A percentile compares a stretch with the other conserved stretches of the same genome.
Conservation (phyloP, 1,140 invertebrate genomes). For the Luehdorfia chinensis region DNA sequence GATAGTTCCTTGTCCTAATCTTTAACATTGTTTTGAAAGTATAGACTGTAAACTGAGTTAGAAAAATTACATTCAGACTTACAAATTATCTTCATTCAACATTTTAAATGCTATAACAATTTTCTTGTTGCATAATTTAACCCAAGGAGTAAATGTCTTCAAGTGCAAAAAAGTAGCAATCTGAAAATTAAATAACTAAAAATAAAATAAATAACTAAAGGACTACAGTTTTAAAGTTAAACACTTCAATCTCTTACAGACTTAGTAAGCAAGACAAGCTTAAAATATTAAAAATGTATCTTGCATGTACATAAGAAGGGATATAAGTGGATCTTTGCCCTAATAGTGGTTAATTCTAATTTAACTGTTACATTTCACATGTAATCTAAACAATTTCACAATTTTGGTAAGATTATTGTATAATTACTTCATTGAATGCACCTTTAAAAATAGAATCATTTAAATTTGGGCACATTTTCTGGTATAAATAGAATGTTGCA, state of each 20-base stretch:
- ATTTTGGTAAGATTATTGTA: too few relatives aligned
- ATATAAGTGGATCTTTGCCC: too few relatives aligned
- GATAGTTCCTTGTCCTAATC: too few relatives aligned
- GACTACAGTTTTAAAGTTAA: background rate
- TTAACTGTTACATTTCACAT: too few relatives aligned
- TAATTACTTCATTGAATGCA: conserved; percentile 32
- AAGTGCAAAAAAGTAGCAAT: conserved; percentile 23
- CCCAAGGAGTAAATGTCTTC: conserved; percentile 26
- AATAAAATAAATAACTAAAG: conserved; percentile 6
- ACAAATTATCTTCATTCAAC: conserved; percentile 44
- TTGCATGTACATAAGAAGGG: background rate
- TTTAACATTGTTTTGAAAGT: conserved; percentile 3
- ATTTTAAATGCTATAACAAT: conserved; percentile 39
- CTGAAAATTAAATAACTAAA: conserved; percentile 27
- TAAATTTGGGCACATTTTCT: conserved; percentile 30
- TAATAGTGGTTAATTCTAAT: background rate
- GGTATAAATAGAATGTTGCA: conserved; percentile 36
- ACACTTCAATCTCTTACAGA: background rate
- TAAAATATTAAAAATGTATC: background rate
- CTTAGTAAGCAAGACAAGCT: background rate
- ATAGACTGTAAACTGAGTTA: too few relatives aligned
- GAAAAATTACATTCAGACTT: conserved; percentile 29
- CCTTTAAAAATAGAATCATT: conserved; percentile 31
- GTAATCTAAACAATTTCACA: too few relatives aligned
- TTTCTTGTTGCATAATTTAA: conserved; percentile 53